Percentiles rank a stretch among this genome's conserved stretches.
Evolutionary conservation across 2,113 vertebrate genomes (phyloP).

Genomic region (Phrynocephalus versicolor): DNA sequence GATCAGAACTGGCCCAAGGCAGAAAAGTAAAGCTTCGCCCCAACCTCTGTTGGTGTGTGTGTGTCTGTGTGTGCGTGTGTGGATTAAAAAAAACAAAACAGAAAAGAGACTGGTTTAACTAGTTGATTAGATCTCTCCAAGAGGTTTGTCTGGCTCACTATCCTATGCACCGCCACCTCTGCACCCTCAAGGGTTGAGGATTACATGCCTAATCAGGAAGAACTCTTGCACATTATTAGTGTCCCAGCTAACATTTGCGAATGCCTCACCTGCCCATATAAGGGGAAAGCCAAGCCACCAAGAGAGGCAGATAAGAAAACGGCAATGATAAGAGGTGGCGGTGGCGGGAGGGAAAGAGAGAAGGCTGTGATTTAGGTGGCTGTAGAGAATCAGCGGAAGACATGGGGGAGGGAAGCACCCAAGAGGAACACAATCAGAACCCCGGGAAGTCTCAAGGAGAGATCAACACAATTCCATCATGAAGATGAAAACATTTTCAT

Average conservation of each 20-base stretch:
- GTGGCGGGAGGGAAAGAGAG: neutral
- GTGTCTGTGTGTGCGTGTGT: too few species aligned
- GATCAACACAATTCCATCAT: neutral
- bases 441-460: neutral
- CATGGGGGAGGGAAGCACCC: neutral
- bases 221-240: constrained; percentile 47
- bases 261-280: constrained; percentile 60
- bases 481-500: neutral
- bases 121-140: constrained; percentile 58
- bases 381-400: neutral
- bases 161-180: constrained; percentile 23
- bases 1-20: constrained; percentile 4
- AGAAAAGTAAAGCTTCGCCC: constrained; percentile 36
- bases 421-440: neutral
- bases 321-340: constrained; percentile 46
- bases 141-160: constrained; percentile 31
- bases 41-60: neutral
- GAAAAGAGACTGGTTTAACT: constrained; percentile 52
- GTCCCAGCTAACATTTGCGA: neutral
- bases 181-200: constrained; percentile 26
- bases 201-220: constrained; percentile 27
- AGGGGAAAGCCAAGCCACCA: constrained; percentile 60
- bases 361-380: neutral
- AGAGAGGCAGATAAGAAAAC: constrained; percentile 49
- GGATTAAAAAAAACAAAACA: neutral